A percentile compares a stretch with the other conserved stretches of the same genome.
phyloP scores from a whole-genome alignment of 2,888 invertebrate species.

The Anodontia alba region DNA sequence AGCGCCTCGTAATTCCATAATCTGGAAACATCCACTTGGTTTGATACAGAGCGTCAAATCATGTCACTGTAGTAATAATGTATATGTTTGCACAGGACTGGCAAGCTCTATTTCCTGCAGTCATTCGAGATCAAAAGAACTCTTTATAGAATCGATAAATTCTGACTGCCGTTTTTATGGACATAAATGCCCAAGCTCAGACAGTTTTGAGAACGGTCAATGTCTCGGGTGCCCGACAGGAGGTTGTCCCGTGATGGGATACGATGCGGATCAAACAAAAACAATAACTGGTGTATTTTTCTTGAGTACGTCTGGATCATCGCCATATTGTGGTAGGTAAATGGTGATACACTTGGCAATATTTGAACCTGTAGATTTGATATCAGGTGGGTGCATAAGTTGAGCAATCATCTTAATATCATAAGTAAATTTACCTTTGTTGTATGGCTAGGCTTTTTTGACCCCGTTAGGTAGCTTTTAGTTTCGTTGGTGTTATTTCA shows the following conservation, averaged over 20 bases:
- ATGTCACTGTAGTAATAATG: too few species aligned
- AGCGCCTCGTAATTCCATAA: too few species aligned
- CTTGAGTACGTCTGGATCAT: constrained; percentile 67
- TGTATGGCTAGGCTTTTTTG: too few species aligned
- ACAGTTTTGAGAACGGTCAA: constrained; percentile 64
- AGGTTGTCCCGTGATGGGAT: constrained; percentile 76
- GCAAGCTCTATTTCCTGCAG: constrained; percentile 65
- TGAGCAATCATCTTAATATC: too few species aligned
- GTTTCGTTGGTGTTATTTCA: too few species aligned
- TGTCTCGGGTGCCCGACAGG: constrained; percentile 69
- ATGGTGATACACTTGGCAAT: neutral
- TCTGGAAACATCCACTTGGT: too few species aligned
- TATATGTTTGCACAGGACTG: constrained; percentile 51
- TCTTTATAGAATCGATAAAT: constrained; percentile 71
- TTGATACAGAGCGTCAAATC: too few species aligned
- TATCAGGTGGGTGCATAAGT: too few species aligned
- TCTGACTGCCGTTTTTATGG: constrained; percentile 67
- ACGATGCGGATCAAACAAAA: constrained; percentile 59
- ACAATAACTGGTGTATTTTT: constrained; percentile 66
- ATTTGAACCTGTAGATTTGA: too few species aligned
- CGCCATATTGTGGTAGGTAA: constrained; percentile 72
- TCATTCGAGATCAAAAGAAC: constrained; percentile 60
- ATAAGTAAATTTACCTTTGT: too few species aligned
- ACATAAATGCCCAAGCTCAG: constrained; percentile 59
- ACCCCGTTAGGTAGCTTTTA: too few species aligned